Base-by-base conservation (phyloP, 2,797 vertebrate species). In the Lepidocolaptes lacrymiger region DNA sequence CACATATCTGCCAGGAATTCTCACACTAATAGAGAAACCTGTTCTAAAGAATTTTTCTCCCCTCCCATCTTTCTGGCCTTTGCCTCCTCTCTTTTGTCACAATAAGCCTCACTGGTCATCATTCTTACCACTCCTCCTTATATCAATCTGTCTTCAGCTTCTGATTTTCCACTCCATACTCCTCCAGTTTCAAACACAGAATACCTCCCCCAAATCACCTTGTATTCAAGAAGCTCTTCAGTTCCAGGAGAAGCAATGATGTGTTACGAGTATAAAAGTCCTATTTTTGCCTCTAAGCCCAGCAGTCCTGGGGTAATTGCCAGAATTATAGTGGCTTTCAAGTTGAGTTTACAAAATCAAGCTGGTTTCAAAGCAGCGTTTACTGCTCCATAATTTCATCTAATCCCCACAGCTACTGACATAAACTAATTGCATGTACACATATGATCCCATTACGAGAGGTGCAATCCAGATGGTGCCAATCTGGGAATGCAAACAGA, bases 391-490 rank as follows among this genome's bases (percentile, higher is more conserved):
- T 94, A 93, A 94, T 93, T 95, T 91, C 75, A 83, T 94, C 88
- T 94, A 92, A 96, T 95, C 92, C 92, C 86, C 91, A 87, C 68
- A 88, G 95, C 87, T 94, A 75, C 79, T 91, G 95, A 92, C 96
- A 96, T 77, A 97, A 96, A 96, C 95, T 92, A 95, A 96, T 96
- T 92, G 93, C 81, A 48, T 51, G 82, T 81, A 89, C 91, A 95
- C 93, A 91, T 54, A 94, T 48, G 89, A 94, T 95, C 92, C 96
- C 87, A 91, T 96, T 96, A 92, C 8, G 4, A 92, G 55, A 61
- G 82, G 85, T 94, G 74, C 95, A 95, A 96, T 36, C 93, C 95
- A 97, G 95, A 97, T 97, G 95, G 95, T 92, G 90, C 74, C 93
- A 91, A 71, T 93, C 90, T 93, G 96, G 90, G 94, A 28, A 9